These are phyloP conservation scores for Diorhabda sublineata DNA, from an alignment of 1,140 invertebrate genomes.

Conservation along the genomic window DNA sequence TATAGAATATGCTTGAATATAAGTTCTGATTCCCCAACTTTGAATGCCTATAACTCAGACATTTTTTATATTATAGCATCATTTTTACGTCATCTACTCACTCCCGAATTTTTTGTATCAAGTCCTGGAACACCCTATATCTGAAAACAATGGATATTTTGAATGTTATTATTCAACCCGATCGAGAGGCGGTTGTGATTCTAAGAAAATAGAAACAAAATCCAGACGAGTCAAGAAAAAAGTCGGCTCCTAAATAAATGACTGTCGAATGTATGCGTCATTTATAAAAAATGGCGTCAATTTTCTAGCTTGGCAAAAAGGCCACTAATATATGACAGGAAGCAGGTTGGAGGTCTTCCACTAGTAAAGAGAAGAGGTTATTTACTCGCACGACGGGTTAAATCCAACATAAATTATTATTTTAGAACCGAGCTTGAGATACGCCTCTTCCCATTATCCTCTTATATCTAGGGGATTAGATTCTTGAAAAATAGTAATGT, in stretches of 20 bases:
- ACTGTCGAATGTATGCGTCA: neutral
- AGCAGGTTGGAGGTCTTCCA: neutral
- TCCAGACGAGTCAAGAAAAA: neutral
- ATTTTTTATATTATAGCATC: too few species aligned
- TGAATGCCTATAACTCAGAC: too few species aligned
- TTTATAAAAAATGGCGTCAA: neutral
- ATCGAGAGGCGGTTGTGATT: neutral
- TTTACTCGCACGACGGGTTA: neutral
- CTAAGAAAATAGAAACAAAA: neutral
- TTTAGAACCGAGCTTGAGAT: neutral
- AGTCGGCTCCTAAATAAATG: neutral
- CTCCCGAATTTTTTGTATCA: too few species aligned
- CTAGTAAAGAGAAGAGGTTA: neutral
- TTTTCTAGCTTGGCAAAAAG: neutral
- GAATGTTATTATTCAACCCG: too few species aligned
- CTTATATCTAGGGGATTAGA: too few species aligned
- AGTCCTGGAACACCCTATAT: too few species aligned
- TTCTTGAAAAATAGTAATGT: too few species aligned
- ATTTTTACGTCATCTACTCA: too few species aligned
- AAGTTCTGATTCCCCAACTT: too few species aligned
- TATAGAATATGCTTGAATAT: too few species aligned
- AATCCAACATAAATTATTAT: constrained; percentile 3
- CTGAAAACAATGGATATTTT: too few species aligned
- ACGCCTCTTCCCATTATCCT: neutral
- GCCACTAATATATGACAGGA: constrained; percentile 1